Percentiles rank a stretch among this genome's conserved stretches.
Conservation (phyloP, 2,888 invertebrate species). For the Macrophya alboannulata region DNA sequence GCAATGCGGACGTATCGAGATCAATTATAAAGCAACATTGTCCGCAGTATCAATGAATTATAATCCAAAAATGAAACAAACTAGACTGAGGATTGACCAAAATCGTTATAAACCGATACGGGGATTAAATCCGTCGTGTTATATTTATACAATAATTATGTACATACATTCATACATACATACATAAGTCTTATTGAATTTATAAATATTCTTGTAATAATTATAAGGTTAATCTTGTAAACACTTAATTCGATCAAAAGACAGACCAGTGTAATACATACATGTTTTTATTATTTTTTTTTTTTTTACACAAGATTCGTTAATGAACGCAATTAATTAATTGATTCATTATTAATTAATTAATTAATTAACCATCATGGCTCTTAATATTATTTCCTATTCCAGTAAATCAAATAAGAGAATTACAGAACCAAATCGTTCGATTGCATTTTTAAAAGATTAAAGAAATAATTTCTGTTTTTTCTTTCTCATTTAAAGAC, state of each 20-base stretch:
- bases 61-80: not conserved
- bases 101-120: constrained; percentile 1
- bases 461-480: too few species aligned
- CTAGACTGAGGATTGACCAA: constrained; percentile 36
- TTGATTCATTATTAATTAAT: not conserved
- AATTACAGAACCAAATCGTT: not conserved
- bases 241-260: constrained; percentile 1
- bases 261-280: constrained; percentile 13
- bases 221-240: constrained; percentile 4
- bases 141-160: constrained; percentile 47
- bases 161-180: constrained; percentile 33
- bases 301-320: constrained; percentile 2
- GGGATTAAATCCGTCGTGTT: not conserved
- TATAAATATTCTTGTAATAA: not conserved
- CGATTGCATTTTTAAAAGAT: not conserved
- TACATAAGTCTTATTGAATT: constrained; percentile 29
- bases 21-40: constrained; percentile 85
- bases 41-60: constrained; percentile 77
- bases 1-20: constrained; percentile 83
- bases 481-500: not conserved
- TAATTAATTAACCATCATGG: not conserved
- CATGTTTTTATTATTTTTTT: not conserved
- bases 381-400: not conserved
- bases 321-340: constrained; percentile 16
- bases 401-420: not conserved